A percentile compares a stretch with the other conserved stretches of the same genome.
phyloP scores from a whole-genome alignment of 1,140 invertebrate genomes.

The Drosophila bocqueti region DNA sequence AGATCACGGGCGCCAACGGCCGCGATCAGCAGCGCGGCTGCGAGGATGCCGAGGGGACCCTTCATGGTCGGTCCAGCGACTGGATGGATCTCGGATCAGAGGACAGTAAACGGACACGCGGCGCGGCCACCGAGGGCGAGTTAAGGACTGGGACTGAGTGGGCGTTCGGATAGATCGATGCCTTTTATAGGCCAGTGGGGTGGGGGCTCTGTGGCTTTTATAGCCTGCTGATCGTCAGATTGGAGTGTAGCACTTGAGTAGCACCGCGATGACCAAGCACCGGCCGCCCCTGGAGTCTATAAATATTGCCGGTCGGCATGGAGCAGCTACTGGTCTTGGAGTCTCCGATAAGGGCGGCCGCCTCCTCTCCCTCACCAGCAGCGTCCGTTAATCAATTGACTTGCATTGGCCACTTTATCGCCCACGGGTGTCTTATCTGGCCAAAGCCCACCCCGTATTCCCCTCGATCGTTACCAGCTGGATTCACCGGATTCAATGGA shows the following conservation, averaged over 20 bases:
- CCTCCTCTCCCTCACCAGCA: background rate
- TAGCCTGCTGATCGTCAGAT: conserved; percentile 3
- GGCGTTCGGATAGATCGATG: conserved; percentile 24
- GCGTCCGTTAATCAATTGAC: conserved; percentile 44
- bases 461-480: conserved; percentile 1
- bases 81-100: background rate
- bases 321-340: conserved; percentile 18
- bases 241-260: conserved; percentile 46
- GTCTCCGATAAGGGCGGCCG: conserved; percentile 21
- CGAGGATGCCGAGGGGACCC: conserved; percentile 35
- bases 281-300: conserved; percentile 59
- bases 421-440: conserved; percentile 48
- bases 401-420: conserved; percentile 33
- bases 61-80: conserved; percentile 40
- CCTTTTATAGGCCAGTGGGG: conserved; percentile 63
- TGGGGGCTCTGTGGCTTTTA: background rate
- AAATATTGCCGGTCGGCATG: conserved; percentile 45
- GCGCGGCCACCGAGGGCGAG: conserved; percentile 20
- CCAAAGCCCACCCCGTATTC: background rate
- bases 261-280: conserved; percentile 52
- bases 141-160: conserved; percentile 40
- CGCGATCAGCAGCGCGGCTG: conserved; percentile 37
- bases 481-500: conserved; percentile 18
- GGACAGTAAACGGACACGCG: conserved; percentile 5
- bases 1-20: conserved; percentile 34